Evolutionary conservation across 2,888 invertebrate genomes (phyloP).

Genomic region (Cataglyphis albicans): DNA sequence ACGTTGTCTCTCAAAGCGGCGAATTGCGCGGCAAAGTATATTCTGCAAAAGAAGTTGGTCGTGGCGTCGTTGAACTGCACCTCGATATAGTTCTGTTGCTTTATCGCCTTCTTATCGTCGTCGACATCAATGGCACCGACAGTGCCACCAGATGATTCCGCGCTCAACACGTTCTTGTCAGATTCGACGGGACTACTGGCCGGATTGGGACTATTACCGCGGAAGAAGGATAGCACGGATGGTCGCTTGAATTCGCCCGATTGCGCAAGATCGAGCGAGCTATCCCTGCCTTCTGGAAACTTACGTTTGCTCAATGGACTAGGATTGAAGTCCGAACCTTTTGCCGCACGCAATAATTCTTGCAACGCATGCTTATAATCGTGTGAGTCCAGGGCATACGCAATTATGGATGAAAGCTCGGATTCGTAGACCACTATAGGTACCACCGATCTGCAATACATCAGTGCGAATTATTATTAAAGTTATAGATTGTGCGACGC

Average conservation of each 20-base stretch:
- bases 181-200: constrained; percentile 81
- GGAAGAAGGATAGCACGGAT: constrained; percentile 83
- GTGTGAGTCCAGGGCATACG: constrained; percentile 91
- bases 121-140: constrained; percentile 74
- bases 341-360: constrained; percentile 83
- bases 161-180: constrained; percentile 75
- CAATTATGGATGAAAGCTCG: constrained; percentile 94
- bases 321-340: constrained; percentile 84
- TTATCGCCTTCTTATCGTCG: constrained; percentile 81
- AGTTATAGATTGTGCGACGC: not conserved
- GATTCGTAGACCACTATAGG: constrained; percentile 92
- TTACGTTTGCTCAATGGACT: constrained; percentile 87
- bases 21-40: constrained; percentile 97
- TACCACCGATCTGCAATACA: constrained; percentile 83
- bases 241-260: constrained; percentile 82
- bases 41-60: constrained; percentile 95
- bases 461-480: constrained; percentile 42
- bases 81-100: constrained; percentile 87
- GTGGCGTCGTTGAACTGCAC: constrained; percentile 89
- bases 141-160: constrained; percentile 57
- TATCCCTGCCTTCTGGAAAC: constrained; percentile 85
- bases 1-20: constrained; percentile 90
- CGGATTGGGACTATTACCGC: constrained; percentile 83
- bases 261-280: constrained; percentile 76
- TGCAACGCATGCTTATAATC: constrained; percentile 90